Conservation (phyloP, 2,888 invertebrate genomes). For the Mactromeris polynyma region DNA sequence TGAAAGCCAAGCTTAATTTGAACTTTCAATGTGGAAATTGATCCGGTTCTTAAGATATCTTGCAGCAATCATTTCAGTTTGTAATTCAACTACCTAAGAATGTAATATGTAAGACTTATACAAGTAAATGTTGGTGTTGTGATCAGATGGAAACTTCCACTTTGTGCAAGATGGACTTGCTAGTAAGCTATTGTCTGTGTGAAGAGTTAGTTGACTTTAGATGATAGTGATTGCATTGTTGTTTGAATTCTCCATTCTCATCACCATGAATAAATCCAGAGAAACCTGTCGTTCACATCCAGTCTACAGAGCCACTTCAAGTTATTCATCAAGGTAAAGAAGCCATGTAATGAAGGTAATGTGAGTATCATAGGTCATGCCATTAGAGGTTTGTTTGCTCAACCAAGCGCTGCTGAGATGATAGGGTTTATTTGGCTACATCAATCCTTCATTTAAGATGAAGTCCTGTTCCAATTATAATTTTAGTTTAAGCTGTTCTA, state of each 20-base stretch:
- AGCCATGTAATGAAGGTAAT: background rate
- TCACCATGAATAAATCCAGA: background rate
- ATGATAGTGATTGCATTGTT: background rate
- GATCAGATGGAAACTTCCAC: too few relatives aligned
- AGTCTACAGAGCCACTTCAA: background rate
- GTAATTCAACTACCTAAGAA: background rate
- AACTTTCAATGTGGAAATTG: background rate
- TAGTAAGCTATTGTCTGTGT: background rate
- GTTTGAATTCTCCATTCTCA: background rate
- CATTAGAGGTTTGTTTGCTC: background rate
- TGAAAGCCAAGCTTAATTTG: background rate
- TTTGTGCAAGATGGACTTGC: slow-evolving; percentile 39
- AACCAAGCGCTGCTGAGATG: background rate
- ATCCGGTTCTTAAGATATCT: background rate
- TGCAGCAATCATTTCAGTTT: background rate
- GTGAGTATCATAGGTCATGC: background rate
- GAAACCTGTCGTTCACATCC: background rate
- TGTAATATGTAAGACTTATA: background rate
- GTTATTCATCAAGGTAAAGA: background rate
- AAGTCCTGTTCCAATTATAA: background rate
- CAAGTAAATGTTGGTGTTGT: background rate
- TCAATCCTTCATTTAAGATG: background rate
- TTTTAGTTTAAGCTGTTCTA: background rate
- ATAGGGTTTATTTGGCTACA: background rate
- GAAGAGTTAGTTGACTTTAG: background rate